These are phyloP conservation scores for Synergus umbraculus DNA, from an alignment of 2,888 invertebrate species.

Conservation along the genomic window DNA sequence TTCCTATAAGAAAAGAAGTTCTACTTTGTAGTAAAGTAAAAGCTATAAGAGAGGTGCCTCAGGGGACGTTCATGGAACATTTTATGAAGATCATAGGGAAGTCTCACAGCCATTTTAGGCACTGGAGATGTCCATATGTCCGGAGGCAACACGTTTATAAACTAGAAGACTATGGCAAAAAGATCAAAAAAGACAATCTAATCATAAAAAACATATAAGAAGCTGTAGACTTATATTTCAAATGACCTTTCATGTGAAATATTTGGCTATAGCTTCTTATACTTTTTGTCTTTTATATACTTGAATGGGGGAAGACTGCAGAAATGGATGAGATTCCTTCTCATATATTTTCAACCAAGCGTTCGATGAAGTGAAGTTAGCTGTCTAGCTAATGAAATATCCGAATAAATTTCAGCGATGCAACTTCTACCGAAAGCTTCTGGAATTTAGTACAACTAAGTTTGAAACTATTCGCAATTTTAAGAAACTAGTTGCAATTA, in stretches of 20 bases:
- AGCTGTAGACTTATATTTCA: too few species aligned
- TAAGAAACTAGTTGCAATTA: too few species aligned
- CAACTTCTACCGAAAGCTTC: too few species aligned
- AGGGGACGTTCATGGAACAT: not conserved
- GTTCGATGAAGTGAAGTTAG: too few species aligned
- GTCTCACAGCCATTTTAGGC: not conserved
- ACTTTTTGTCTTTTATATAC: not conserved
- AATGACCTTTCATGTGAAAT: not conserved
- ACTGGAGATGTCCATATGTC: not conserved
- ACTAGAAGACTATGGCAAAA: not conserved
- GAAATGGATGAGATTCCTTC: too few species aligned
- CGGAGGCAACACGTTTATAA: not conserved
- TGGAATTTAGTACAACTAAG: too few species aligned
- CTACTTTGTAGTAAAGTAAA: not conserved
- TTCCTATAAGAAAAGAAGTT: not conserved
- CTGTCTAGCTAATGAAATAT: too few species aligned
- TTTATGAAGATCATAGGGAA: not conserved
- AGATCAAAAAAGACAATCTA: not conserved
- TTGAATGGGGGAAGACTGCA: too few species aligned
- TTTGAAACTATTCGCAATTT: too few species aligned
- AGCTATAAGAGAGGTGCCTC: not conserved
- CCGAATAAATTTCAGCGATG: too few species aligned
- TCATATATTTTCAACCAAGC: too few species aligned
- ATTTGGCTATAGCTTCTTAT: not conserved
- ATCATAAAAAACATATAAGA: not conserved